These are phyloP conservation scores for Pachydiplax longipennis DNA, from an alignment of 2,888 invertebrate species.

Conservation along the genomic window DNA sequence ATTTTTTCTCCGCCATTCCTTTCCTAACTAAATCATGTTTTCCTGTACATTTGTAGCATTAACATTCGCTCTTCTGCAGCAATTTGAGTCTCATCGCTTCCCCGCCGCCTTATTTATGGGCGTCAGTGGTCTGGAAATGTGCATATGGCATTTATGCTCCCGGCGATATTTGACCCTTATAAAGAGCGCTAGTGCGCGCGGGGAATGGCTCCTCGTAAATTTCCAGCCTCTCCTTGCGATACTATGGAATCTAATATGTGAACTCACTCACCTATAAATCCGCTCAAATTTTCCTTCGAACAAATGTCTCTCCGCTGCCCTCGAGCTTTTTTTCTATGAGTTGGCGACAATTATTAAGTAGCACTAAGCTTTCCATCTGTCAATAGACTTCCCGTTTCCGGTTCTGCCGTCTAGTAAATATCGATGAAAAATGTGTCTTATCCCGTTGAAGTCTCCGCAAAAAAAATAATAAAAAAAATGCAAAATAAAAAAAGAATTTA, in stretches of 20 bases:
- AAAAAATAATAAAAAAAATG: no score
- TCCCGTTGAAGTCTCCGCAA: no score
- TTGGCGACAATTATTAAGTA: not conserved
- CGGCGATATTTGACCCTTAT: slow-evolving; percentile 30
- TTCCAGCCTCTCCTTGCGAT: not conserved
- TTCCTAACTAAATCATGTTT: not conserved
- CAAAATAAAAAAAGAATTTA: no score
- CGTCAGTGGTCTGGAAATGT: slow-evolving; percentile 29
- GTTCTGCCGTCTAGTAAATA: no score
- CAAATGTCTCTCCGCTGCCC: not conserved
- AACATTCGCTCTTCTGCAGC: slow-evolving; percentile 24
- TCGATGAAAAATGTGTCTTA: no score
- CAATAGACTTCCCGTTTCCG: no score
- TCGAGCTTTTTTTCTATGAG: not conserved
- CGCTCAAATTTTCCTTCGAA: not conserved
- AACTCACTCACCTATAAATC: not conserved
- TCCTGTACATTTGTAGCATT: slow-evolving; percentile 24
- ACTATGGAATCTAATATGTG: slow-evolving; percentile 11
- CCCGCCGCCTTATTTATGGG: slow-evolving; percentile 30
- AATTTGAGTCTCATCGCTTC: slow-evolving; percentile 40
- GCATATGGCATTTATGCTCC: slow-evolving; percentile 39
- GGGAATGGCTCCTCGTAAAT: not conserved
- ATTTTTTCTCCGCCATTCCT: not conserved
- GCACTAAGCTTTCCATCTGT: not conserved
- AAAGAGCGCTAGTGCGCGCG: not conserved